Evolutionary conservation across 2,797 vertebrate species (phyloP), one percentile per base, ranked within the genome.

Genomic region (Ptychobarbus kaznakovi): DNA sequence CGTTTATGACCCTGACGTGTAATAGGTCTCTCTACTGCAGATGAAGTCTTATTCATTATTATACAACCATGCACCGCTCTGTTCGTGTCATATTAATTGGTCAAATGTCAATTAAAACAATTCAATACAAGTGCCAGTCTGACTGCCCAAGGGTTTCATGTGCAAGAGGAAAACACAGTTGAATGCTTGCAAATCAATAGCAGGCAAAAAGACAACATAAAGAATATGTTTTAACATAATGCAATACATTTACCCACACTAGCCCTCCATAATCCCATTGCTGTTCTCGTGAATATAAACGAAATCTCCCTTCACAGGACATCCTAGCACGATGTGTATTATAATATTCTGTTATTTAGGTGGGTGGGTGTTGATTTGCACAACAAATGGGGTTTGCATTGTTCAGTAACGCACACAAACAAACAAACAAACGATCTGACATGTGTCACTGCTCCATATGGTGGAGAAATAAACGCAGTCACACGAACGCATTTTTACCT

Each of bases 401-500:
- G 58, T 66, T 66, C 28, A n/a, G 28, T 10, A 73, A 80, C 42
- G 79, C 70, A 58, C 38, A 15, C 61, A 32, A 75, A 28, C 35
- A 74, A 46, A n/a, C n/a, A n/a, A 28, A 28, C 32, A 32, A 32
- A 32, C 61, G 61, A 66, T 76, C 40, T 44, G 70, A 63, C 42
- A 49, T 38, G 35, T 68, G 22, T 18, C 16, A 58, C 44, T 25
- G 40, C 83, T 80, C 83, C 75, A 61, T 84, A 79, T 70, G 83
- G 63, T 42, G 63, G 25, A 56, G 18, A 61, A 68, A 53, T 42
- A 1, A 63, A 18, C 32, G 46, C 49, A 42, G 20, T 7, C 3
- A 49, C 11, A 38, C 46, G 38, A 25, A 49, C 28, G 53, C 22
- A 49, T 69, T 91, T 94, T 95, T 92, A 98, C 98, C 98, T 97